These are phyloP conservation scores for Polia nebulosa DNA, from an alignment of 2,888 invertebrate genomes.

Conservation along the genomic window DNA sequence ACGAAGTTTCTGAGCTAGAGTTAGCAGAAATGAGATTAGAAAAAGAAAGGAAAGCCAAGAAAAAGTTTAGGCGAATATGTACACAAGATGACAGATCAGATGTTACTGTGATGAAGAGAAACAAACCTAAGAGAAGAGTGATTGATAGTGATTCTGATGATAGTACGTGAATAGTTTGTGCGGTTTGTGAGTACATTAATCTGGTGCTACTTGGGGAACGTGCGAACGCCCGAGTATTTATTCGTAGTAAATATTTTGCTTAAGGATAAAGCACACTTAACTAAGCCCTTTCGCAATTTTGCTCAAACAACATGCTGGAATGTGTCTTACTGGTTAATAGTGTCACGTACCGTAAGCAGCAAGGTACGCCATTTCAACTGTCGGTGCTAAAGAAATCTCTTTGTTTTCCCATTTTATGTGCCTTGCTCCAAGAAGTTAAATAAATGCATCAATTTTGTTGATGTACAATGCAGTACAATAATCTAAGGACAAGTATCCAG, in stretches of 20 bases:
- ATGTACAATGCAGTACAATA: conserved; percentile 11
- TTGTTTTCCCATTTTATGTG: neutral
- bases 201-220: too few species aligned
- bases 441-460: too few species aligned
- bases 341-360: too few species aligned
- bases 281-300: neutral
- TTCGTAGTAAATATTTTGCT: too few species aligned
- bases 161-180: conserved; percentile 70
- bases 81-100: conserved; percentile 79
- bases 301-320: too few species aligned
- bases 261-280: neutral
- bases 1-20: conserved; percentile 91
- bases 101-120: conserved; percentile 71
- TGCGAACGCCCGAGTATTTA: too few species aligned
- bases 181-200: conserved; percentile 1
- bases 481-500: conserved; percentile 40
- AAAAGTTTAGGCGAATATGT: conserved; percentile 62
- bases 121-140: conserved; percentile 74
- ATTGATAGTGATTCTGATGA: conserved; percentile 87
- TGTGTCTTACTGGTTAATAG: too few species aligned
- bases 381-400: neutral
- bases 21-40: conserved; percentile 91
- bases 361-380: neutral
- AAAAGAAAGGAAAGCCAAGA: conserved; percentile 73
- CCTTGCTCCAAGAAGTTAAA: too few species aligned